Base-by-base conservation (phyloP, 2,113 vertebrate genomes). In the Syngnathus scovelli region DNA sequence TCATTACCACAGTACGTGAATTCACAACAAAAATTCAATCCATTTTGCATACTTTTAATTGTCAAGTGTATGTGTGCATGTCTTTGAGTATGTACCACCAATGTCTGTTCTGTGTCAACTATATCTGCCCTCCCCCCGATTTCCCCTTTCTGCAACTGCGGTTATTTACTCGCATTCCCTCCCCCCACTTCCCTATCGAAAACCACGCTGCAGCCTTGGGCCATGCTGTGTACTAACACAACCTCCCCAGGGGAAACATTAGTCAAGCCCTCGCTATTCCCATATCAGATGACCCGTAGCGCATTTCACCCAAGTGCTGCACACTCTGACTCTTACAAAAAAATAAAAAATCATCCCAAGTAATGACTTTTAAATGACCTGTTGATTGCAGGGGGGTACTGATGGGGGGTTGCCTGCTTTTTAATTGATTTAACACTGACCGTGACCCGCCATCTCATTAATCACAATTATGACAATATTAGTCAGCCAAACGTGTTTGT, bases 381-480 rank as follows among this genome's bases (percentile, higher is more conserved):
- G 83, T 79, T 89, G 84, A 89, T 88, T 87, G 78, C 71, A 13
- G 27, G 55, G 54, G 54, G 58, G 8, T 11, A 63, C 62, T 33
- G 56, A n/a, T 67, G 62, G 58, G 23, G n/a, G 12, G 33, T 33
- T 43, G 6, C 15, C 41, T 12, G 75, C 73, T 68, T 75, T 78
- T 80, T 83, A 82, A 89, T 82, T 77, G 65, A 78, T 41, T 75
- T 73, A 75, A 83, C 84, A 78, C 74, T 70, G 84, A 61, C 77
- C 72, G 67, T 84, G 85, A 89, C 83, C 83, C 65, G 0, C 56
- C 37, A 64, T 38, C 64, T 64, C 84, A 87, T 88, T 85, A 73
- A 89, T 88, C 88, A 86, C 67, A 84, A 84, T 87, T 82, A 87
- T 87, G 88, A 81, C 77, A 83, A 81, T 84, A 83, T 81, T 51